Evolutionary conservation across 1,140 invertebrate genomes (phyloP).

Genomic region (Scaptodrosophila lebanonensis): DNA sequence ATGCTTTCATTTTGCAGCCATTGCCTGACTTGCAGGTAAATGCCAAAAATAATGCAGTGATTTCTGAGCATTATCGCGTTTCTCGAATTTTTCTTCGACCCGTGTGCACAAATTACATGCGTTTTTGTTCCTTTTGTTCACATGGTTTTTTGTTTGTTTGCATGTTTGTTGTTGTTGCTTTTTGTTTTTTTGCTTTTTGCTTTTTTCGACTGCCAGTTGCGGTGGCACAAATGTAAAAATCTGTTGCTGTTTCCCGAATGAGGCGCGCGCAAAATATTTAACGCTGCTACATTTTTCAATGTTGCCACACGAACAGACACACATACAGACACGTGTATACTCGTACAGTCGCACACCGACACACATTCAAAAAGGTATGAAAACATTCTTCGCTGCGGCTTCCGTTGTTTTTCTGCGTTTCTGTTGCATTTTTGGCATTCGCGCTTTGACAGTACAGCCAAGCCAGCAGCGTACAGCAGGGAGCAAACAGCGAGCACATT

Average conservation of each 20-base stretch:
- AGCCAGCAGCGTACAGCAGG: no score
- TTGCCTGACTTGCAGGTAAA: no score
- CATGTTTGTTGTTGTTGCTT: no score
- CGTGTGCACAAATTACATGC: not conserved
- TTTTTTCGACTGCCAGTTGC: no score
- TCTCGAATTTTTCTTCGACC: not conserved
- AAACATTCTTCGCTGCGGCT: conserved; percentile 71
- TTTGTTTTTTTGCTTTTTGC: conserved; percentile 4
- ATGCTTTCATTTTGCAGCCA: no score
- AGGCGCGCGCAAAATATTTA: conserved; percentile 62
- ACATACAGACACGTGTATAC: conserved; percentile 1
- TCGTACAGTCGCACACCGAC: conserved; percentile 2
- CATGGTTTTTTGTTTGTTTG: no score
- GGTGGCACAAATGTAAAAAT: no score
- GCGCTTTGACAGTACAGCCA: conserved; percentile 59
- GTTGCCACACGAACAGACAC: conserved; percentile 35
- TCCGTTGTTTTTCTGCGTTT: conserved; percentile 66
- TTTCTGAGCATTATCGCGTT: not conserved
- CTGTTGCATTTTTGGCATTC: conserved; percentile 71
- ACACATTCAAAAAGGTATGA: conserved; percentile 49
- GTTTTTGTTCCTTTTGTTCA: not conserved
- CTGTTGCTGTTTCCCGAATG: conserved; percentile 51
- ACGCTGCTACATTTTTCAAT: conserved; percentile 71
- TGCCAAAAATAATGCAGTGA: conserved; percentile 1
- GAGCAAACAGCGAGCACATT: no score